A percentile compares a stretch with the other conserved stretches of the same genome.
Conservation (phyloP, 1,140 invertebrate genomes). For the Conopomorpha cramerella region DNA sequence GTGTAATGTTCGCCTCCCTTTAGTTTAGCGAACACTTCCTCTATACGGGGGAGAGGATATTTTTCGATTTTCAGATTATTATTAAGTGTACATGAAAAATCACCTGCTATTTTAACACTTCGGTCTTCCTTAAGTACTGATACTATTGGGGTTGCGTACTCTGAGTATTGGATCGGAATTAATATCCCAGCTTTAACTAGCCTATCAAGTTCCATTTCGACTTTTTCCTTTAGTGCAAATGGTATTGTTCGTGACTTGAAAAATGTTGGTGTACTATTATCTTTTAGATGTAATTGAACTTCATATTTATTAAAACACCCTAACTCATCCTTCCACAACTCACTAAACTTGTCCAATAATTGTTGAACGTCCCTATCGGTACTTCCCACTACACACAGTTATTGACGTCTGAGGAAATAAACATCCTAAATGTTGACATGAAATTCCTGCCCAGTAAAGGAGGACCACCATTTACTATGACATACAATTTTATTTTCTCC, state of each 20-base stretch:
- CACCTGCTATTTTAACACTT: background rate
- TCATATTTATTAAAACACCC: background rate
- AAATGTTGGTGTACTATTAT: background rate
- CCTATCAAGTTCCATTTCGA: background rate
- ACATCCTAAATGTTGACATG: slow-evolving; percentile 2
- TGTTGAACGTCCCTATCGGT: background rate
- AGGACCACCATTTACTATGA: slow-evolving; percentile 1
- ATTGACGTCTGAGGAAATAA: background rate
- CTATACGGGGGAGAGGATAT: slow-evolving; percentile 2
- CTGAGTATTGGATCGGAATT: background rate
- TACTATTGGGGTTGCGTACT: background rate
- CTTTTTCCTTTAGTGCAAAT: background rate
- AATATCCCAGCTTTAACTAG: background rate
- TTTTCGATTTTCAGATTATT: background rate
- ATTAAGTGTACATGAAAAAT: slow-evolving; percentile 1
- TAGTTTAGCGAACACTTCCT: slow-evolving; percentile 1
- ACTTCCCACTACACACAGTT: background rate
- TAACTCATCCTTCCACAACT: background rate
- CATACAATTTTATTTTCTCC: background rate
- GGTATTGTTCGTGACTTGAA: background rate
- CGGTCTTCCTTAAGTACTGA: background rate
- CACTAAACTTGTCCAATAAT: background rate
- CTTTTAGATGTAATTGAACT: background rate
- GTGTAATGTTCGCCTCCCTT: background rate
- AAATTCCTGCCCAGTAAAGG: slow-evolving; percentile 4